These are phyloP conservation scores for Embiotoca jacksoni DNA, from an alignment of 2,113 vertebrate genomes.

Conservation along the genomic window DNA sequence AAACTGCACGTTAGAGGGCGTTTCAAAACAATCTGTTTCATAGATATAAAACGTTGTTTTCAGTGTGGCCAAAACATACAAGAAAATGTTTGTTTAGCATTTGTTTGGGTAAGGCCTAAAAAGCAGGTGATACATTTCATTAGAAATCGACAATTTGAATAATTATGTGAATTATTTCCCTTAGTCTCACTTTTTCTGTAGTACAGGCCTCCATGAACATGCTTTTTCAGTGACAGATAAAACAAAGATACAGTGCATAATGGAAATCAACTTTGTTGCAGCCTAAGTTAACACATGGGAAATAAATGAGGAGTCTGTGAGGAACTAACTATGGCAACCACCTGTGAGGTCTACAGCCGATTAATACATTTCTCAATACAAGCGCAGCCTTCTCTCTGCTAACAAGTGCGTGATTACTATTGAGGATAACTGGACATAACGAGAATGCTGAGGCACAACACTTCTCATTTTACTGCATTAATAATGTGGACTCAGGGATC, in stretches of 20 bases:
- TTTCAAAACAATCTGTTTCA: too few species aligned
- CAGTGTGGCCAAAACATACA: not conserved
- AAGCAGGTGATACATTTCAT: too few species aligned
- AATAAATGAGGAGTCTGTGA: conserved; percentile 4
- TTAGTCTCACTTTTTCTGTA: not conserved
- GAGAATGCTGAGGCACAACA: not conserved
- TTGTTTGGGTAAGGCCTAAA: too few species aligned
- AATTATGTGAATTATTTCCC: not conserved
- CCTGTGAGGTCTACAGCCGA: conserved; percentile 20
- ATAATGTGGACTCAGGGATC: not conserved
- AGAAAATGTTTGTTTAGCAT: too few species aligned
- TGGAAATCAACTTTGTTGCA: not conserved
- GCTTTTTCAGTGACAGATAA: not conserved
- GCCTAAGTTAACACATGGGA: not conserved
- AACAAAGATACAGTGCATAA: not conserved
- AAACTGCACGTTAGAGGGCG: too few species aligned
- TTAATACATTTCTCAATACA: conserved; percentile 21
- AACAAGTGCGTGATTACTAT: conserved; percentile 19
- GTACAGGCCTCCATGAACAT: not conserved
- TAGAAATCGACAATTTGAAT: too few species aligned
- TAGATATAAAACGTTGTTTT: too few species aligned
- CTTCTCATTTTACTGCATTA: not conserved
- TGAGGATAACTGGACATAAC: conserved; percentile 1
- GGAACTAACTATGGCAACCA: conserved; percentile 22
- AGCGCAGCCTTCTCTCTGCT: conserved; percentile 9